A percentile compares a stretch with the other conserved stretches of the same genome.
Conservation (phyloP, 1,140 invertebrate genomes). For the Anastatus disparis region DNA sequence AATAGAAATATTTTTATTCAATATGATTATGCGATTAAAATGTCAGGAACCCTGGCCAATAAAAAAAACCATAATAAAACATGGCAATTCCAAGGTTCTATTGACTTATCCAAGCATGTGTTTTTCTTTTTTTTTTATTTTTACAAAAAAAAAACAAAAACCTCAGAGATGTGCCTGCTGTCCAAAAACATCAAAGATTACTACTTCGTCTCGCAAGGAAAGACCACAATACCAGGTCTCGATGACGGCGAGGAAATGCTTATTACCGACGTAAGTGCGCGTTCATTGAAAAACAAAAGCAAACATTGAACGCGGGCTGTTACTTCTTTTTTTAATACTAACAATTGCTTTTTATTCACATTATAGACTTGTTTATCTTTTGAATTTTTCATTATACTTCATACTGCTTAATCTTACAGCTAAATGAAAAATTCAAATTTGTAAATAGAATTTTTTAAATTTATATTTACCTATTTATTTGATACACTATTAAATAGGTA, state of each 20-base stretch:
- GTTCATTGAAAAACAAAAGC: constrained; percentile 22
- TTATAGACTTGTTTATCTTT: not conserved
- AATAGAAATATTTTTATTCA: not conserved
- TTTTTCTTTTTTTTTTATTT: constrained; percentile 53
- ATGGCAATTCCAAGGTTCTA: constrained; percentile 54
- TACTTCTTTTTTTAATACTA: not conserved
- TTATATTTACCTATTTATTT: too few species aligned
- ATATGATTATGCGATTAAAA: not conserved
- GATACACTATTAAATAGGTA: too few species aligned
- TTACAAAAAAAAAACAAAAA: too few species aligned
- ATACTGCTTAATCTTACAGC: not conserved
- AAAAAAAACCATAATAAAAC: constrained; percentile 59
- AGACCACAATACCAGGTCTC: constrained; percentile 92
- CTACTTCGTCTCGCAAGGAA: constrained; percentile 96
- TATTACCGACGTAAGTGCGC: constrained; percentile 90
- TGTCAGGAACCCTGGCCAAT: constrained; percentile 46
- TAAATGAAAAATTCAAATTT: not conserved
- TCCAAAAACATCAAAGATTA: constrained; percentile 89
- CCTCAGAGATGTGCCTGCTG: constrained; percentile 82
- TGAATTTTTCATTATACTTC: not conserved
- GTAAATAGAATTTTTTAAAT: not conserved
- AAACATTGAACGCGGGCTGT: constrained; percentile 32
- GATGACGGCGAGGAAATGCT: constrained; percentile 96
- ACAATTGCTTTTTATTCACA: not conserved
- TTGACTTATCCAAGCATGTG: constrained; percentile 60